A percentile compares a stretch with the other conserved stretches of the same genome.
Evolutionary conservation across 2,888 invertebrate genomes (phyloP).

Genomic region (Dryococelus australis): DNA sequence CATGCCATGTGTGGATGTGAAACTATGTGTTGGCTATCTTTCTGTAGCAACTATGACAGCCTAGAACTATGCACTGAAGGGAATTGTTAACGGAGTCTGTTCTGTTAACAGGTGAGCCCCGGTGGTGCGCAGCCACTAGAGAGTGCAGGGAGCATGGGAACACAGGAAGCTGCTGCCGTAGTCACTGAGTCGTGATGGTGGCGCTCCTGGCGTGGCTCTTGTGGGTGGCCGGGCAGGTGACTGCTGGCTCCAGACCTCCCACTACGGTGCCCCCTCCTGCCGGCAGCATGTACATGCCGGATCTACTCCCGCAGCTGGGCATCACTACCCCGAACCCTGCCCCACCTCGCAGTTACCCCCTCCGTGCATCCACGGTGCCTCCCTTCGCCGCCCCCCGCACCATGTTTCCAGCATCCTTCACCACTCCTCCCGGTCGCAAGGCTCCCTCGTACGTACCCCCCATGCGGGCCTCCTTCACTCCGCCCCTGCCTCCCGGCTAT

Average conservation of each 20-base stretch:
- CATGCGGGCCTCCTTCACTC: constrained; percentile 77
- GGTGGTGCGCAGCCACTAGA: background rate
- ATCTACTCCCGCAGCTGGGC: constrained; percentile 64
- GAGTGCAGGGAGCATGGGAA: background rate
- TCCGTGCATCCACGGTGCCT: constrained; percentile 37
- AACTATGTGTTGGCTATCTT: too few relatives aligned
- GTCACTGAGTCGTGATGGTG: background rate
- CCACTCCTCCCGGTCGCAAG: constrained; percentile 45
- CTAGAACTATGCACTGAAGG: too few relatives aligned
- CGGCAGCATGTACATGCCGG: constrained; percentile 59
- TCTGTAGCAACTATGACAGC: too few relatives aligned
- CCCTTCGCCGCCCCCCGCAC: constrained; percentile 43
- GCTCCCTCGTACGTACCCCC: constrained; percentile 85
- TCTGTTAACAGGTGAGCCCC: background rate
- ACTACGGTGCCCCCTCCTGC: constrained; percentile 67
- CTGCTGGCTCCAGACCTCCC: constrained; percentile 68
- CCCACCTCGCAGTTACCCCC: constrained; percentile 50
- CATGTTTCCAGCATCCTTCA: constrained; percentile 41
- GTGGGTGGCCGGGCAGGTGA: constrained; percentile 67
- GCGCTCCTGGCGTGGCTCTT: background rate
- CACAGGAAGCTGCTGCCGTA: background rate
- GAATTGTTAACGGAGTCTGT: background rate
- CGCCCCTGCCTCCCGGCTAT: constrained; percentile 83
- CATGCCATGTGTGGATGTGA: too few relatives aligned
- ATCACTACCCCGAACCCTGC: constrained; percentile 52